Evolutionary conservation across 2,113 vertebrate genomes (phyloP), one percentile per base, ranked within the genome.

Genomic region (Myxocyprinus asiaticus): DNA sequence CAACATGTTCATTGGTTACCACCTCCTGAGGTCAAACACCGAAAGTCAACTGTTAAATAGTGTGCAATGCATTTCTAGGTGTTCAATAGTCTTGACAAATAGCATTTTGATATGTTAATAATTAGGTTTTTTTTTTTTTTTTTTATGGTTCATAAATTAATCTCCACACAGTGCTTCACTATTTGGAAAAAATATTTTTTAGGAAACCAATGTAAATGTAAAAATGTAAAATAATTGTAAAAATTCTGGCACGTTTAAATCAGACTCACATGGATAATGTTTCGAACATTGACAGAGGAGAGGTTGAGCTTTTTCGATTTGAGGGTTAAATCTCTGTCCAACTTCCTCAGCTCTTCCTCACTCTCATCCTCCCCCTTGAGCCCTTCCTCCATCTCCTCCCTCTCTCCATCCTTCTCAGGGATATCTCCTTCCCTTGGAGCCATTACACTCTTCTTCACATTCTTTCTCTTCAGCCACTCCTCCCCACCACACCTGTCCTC

Each of bases 1-100:
- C 96, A 22, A 99, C 97, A 0, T 93, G 96, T 22, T 99, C 95
- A 2, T 99, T 96, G 0, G 97, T 99, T 79, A 99, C 97, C 69
- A 99, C 97, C 72, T 98, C 97, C 97, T 99, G 85, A 53, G 85
- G 6, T 17, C 11, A 79, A 63, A 63, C 22, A 78, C 71, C 6
- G 17, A n/a, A 55, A 63, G n/a, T n/a, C n/a, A n/a, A n/a, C n/a
- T n/a, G n/a, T n/a, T n/a, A n/a, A n/a, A n/a, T n/a, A n/a, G n/a
- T n/a, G n/a, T n/a, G n/a, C n/a, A n/a, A n/a, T n/a, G n/a, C n/a
- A n/a, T n/a, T n/a, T n/a, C n/a, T n/a, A n/a, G n/a, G n/a, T n/a
- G n/a, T n/a, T n/a, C n/a, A n/a, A n/a, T n/a, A n/a, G n/a, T n/a
- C n/a, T n/a, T n/a, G n/a, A n/a, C n/a, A n/a, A n/a, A n/a, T n/a